Evolutionary conservation across 2,797 vertebrate species (phyloP), one percentile per base, ranked within the genome.

Genomic region (Hemitrygon akajei): DNA sequence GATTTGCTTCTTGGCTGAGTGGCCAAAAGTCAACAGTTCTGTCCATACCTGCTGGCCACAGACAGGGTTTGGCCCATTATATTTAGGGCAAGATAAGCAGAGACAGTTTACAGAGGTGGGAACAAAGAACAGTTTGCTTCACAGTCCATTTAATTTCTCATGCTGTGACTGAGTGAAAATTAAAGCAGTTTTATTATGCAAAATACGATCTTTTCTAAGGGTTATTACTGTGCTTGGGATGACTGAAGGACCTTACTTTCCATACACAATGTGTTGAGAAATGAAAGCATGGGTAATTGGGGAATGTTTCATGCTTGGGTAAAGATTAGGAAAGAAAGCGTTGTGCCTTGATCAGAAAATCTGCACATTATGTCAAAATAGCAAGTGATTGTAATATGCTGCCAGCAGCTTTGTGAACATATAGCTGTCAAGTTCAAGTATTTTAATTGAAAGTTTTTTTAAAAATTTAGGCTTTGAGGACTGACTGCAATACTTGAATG

Each of bases 121-220:
- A 93, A 69, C 69, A 89, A 69, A 20, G n/a, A 22, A 0, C 60
- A 89, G 20, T 89, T 89, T 89, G 60, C 37, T 66, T 89, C 63
- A 7, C 58, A 66, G n/a, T 37, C 91, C 40, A 93, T 75, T 56
- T 27, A 73, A 76, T 93, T 25, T 76, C 69, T 47, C 27, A 47
- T 1, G 14, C 91, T 56, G 91, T 3, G 25, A 75, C 66, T 73
- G 71, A 47, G 37, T 56, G 40, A 16, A 75, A 93, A 93, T 93
- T 56, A 56, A 93, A 76, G 25, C 69, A 93, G 71, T 73, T 30
- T 76, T 93, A 93, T 30, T 93, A 76, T 93, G 71, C 91, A 93
- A 93, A 93, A 75, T 93, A 22, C 75, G 71, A 93, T 93, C 25
- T 75, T 93, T 93, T 93, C 47, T 27, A 93, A 93, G 25, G 40